Conservation (phyloP, 1,140 invertebrate genomes). For the Drosophila watanabei region DNA sequence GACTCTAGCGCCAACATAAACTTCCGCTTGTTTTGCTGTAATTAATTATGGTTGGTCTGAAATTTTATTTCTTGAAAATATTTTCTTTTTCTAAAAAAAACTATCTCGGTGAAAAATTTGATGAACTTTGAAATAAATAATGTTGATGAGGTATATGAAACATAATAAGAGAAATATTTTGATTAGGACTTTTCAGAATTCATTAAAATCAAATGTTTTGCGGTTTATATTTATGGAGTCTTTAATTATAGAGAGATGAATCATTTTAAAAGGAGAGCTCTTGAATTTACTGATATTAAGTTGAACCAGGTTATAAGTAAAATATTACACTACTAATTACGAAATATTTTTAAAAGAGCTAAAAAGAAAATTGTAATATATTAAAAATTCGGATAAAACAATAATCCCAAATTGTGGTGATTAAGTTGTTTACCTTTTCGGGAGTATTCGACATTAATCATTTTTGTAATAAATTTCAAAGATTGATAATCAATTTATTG, state of each 20-base stretch:
- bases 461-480: not conserved
- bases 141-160: not conserved
- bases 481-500: not conserved
- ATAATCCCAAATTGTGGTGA: not conserved
- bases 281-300: not conserved
- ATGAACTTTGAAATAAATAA: constrained; percentile 16
- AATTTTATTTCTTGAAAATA: not conserved
- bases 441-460: not conserved
- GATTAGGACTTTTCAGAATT: not conserved
- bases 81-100: not conserved
- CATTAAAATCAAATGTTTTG: not conserved
- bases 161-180: constrained; percentile 3
- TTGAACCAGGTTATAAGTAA: not conserved
- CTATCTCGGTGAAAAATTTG: constrained; percentile 17
- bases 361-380: too few relatives aligned
- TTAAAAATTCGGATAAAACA: too few relatives aligned
- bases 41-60: constrained; percentile 11
- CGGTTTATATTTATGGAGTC: not conserved
- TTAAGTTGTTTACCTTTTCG: not conserved
- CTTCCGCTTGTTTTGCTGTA: not conserved
- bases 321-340: not conserved
- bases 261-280: not conserved
- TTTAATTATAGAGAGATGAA: constrained; percentile 2
- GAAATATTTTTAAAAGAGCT: not conserved
- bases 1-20: not conserved